Evolutionary conservation across 2,888 invertebrate genomes (phyloP).

Genomic region (Caenorhabditis angaria): DNA sequence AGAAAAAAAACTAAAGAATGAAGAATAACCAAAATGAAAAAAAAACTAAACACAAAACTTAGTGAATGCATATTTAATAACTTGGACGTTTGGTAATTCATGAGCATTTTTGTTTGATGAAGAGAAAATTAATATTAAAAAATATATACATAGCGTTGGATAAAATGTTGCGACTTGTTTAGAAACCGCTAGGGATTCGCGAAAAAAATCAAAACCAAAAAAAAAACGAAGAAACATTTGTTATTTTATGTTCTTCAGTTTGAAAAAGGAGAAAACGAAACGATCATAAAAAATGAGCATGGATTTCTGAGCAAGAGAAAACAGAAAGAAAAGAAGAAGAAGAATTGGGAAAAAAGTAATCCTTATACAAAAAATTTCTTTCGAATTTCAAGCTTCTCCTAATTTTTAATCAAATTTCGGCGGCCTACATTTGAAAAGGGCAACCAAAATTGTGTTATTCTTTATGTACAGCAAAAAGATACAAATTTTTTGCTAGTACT

Average conservation of each 20-base stretch:
- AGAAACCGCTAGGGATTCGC: too few relatives aligned
- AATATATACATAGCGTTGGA: too few relatives aligned
- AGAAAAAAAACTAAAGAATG: too few relatives aligned
- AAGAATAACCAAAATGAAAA: neutral
- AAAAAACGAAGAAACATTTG: neutral
- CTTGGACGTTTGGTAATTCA: neutral
- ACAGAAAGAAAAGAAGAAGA: too few relatives aligned
- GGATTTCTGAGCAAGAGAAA: slow-evolving; percentile 3
- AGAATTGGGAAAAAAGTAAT: slow-evolving; percentile 4
- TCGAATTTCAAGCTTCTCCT: neutral
- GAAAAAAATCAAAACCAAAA: too few relatives aligned
- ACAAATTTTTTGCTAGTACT: too few relatives aligned
- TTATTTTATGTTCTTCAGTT: slow-evolving; percentile 4
- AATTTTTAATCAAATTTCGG: slow-evolving; percentile 3
- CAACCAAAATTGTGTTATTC: neutral
- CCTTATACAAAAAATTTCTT: too few relatives aligned
- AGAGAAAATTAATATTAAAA: neutral
- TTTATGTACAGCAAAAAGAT: neutral
- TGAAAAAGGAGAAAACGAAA: neutral
- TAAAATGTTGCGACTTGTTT: too few relatives aligned
- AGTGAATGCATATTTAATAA: slow-evolving; percentile 1
- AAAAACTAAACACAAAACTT: neutral
- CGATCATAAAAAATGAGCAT: slow-evolving; percentile 8
- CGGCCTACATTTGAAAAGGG: neutral
- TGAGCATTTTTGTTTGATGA: neutral